Conservation (phyloP, 2,797 vertebrate genomes). For the Tarsius wallacei region DNA sequence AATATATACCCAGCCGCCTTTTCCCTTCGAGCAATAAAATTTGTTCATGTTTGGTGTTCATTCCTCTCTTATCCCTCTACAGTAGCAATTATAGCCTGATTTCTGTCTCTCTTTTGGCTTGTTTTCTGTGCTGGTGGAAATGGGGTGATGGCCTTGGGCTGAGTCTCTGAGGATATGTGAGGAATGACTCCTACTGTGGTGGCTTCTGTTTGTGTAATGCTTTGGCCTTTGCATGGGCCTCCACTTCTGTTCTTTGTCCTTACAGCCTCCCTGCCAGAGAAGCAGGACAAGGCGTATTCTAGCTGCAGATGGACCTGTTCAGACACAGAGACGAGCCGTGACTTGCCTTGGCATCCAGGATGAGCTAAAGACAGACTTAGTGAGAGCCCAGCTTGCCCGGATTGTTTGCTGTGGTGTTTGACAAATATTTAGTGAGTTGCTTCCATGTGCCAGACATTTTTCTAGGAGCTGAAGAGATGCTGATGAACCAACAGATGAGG, state of each 20-base stretch:
- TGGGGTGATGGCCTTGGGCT: background rate
- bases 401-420: background rate
- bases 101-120: background rate
- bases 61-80: background rate
- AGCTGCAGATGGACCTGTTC: background rate
- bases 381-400: background rate
- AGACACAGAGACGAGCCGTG: background rate
- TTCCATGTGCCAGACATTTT: background rate
- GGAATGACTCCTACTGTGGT: rapidly evolving
- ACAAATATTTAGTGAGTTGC: constrained; percentile 43
- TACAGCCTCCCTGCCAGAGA: background rate
- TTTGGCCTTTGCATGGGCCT: background rate
- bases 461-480: background rate
- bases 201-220: background rate
- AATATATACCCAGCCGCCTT: background rate
- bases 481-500: no score
- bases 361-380: background rate
- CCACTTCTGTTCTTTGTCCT: background rate
- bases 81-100: rapidly evolving
- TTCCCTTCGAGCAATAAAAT: background rate
- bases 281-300: background rate
- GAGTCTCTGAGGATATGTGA: rapidly evolving
- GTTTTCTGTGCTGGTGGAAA: background rate
- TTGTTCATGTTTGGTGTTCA: background rate
- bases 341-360: background rate